Evolutionary conservation across 1,140 invertebrate genomes (phyloP).

Genomic region (Babylonia areolata): DNA sequence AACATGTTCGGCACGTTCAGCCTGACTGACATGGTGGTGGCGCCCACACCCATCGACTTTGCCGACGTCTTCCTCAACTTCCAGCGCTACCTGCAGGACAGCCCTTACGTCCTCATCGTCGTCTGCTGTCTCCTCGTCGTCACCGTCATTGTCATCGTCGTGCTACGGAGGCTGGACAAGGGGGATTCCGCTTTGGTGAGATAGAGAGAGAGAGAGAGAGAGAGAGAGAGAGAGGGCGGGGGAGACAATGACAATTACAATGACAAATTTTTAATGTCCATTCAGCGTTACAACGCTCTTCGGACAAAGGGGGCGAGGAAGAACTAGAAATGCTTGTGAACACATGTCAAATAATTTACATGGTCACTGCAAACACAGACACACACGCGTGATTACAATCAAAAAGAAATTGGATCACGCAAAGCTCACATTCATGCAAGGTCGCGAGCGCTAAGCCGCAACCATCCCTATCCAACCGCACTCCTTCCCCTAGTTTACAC

Average conservation of each 20-base stretch:
- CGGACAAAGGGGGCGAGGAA: neutral
- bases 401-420: too few species aligned
- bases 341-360: too few species aligned
- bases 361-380: too few species aligned
- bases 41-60: constrained; percentile 55
- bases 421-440: too few species aligned
- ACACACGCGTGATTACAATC: too few species aligned
- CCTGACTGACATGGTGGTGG: constrained; percentile 42
- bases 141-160: constrained; percentile 33
- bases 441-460: too few species aligned
- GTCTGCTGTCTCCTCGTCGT: constrained; percentile 42
- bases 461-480: too few species aligned
- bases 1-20: constrained; percentile 57
- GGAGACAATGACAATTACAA: too few species aligned
- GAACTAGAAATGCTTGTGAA: neutral
- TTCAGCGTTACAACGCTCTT: too few species aligned
- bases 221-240: neutral
- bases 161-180: constrained; percentile 46
- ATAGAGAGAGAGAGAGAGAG: neutral
- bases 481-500: too few species aligned
- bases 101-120: constrained; percentile 52
- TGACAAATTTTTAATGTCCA: too few species aligned
- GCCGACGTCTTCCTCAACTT: constrained; percentile 57
- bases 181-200: constrained; percentile 48
- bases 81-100: constrained; percentile 44